Evolutionary conservation across 2,888 invertebrate species (phyloP).

Genomic region (Cerceris rybyensis): DNA sequence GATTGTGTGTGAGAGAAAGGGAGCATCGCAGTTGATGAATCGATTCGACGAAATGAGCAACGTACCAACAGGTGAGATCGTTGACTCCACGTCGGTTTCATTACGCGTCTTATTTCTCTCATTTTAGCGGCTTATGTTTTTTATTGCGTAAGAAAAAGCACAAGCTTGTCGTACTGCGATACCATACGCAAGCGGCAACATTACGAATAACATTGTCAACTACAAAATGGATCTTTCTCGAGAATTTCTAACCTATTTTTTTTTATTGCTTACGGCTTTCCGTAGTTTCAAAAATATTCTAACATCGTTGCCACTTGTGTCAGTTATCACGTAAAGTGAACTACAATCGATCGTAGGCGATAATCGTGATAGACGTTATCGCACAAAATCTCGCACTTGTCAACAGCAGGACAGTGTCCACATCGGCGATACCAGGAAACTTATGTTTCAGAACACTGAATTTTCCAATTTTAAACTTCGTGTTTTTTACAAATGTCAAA

Average conservation of each 20-base stretch:
- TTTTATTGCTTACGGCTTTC: neutral
- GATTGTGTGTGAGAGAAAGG: slow-evolving; percentile 22
- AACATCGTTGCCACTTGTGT: slow-evolving; percentile 7
- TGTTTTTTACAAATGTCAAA: neutral
- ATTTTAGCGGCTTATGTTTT: slow-evolving; percentile 8
- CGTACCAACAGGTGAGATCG: slow-evolving; percentile 78
- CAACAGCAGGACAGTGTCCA: neutral
- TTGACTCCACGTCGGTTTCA: slow-evolving; percentile 46
- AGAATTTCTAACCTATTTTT: slow-evolving; percentile 39
- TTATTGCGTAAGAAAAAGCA: slow-evolving; percentile 3
- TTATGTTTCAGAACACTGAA: neutral
- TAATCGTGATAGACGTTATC: slow-evolving; percentile 21
- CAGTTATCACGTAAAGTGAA: slow-evolving; percentile 6
- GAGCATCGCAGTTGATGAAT: slow-evolving; percentile 8
- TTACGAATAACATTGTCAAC: neutral
- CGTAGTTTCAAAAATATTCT: neutral
- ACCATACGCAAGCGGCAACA: neutral
- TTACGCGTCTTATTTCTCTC: slow-evolving; percentile 21
- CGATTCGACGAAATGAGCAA: slow-evolving; percentile 71
- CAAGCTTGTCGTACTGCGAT: neutral
- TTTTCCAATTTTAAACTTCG: neutral
- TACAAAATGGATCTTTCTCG: neutral
- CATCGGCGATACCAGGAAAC: neutral
- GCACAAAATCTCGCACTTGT: neutral
- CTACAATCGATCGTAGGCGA: slow-evolving; percentile 15